phyloP scores from a whole-genome alignment of 2,888 invertebrate species.

The Idaea aversata region DNA sequence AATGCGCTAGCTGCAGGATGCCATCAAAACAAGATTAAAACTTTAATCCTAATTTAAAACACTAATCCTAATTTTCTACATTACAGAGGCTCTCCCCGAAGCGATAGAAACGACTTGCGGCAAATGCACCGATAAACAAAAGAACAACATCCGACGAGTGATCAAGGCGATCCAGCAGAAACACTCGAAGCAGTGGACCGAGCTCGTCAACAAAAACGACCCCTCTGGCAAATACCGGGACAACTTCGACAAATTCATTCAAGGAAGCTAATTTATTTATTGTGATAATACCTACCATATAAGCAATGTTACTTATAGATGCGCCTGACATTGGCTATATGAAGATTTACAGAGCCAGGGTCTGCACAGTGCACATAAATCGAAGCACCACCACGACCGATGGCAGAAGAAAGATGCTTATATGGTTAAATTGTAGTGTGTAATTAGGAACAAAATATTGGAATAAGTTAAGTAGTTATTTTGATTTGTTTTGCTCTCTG shows the following conservation, averaged over 20 bases:
- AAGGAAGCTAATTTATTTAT: constrained; percentile 46
- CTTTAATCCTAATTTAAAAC: no score
- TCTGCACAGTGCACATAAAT: no score
- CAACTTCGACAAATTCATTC: constrained; percentile 81
- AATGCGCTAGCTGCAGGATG: no score
- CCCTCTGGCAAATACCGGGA: constrained; percentile 82
- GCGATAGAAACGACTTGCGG: constrained; percentile 84
- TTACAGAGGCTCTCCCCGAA: constrained; percentile 84
- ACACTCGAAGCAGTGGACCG: constrained; percentile 84
- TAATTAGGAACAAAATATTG: constrained; percentile 9
- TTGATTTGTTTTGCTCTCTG: background rate
- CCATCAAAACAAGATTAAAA: no score
- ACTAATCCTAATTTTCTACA: constrained; percentile 3
- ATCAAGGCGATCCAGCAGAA: constrained; percentile 84
- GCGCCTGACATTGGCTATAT: background rate
- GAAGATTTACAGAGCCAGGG: background rate
- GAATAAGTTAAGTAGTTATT: background rate
- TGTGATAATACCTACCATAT: background rate
- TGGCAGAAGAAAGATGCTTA: background rate
- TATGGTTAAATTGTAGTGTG: background rate
- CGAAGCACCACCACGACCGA: no score
- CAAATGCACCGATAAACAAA: constrained; percentile 86
- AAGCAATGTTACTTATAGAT: background rate
- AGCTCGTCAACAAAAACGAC: constrained; percentile 86
- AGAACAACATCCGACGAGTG: constrained; percentile 80